Base-by-base conservation (phyloP, 2,888 invertebrate species). In the Perizoma flavofasciatum region DNA sequence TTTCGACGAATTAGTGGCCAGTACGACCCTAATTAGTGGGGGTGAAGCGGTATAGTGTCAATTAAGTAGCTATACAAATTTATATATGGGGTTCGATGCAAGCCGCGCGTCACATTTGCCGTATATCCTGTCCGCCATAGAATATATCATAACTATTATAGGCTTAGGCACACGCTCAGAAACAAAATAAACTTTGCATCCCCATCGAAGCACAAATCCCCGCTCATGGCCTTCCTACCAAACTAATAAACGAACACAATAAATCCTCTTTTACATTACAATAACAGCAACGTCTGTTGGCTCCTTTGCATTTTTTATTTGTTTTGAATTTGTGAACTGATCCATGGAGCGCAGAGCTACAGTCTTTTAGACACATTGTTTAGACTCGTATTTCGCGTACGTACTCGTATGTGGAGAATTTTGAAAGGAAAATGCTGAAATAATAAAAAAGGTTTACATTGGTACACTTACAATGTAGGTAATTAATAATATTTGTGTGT, bases 211-310 rank as follows among this genome's bases (percentile, higher is more conserved):
- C 81, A 85, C 82, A 85, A 86, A 85, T 84, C 84, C 84, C 80
- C 79, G 75, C 80, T 74, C 79, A 81, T 81, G 78, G 79, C 80
- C 81, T 84, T 80, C 85, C 84, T 85, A 83, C 85, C 77, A 79
- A 89, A 85, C 82, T 84, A 88, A 90, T 88, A 88, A 86, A 88
- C 82, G 79, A 84, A 83, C 76, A 82, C 85, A 83, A 88, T 88
- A 86, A 87, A 88, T 89, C 86, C 78, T 82, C 78, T 82, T 83
- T 66, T 67, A 66, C 67, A 69, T 69, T 82, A 82, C 82, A 83
- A 86, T 82, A 83, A 82, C 81, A 80, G 78, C 74, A 73, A 76
- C 79, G 78, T 79, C 78, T 73, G 65, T 75, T 72, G 63, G 71
- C 73, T 72, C 72, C 73, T 75, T 73, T 72, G 71, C 73, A 75